Conservation (phyloP, 2,888 invertebrate genomes). For the Volucella bombylans region DNA sequence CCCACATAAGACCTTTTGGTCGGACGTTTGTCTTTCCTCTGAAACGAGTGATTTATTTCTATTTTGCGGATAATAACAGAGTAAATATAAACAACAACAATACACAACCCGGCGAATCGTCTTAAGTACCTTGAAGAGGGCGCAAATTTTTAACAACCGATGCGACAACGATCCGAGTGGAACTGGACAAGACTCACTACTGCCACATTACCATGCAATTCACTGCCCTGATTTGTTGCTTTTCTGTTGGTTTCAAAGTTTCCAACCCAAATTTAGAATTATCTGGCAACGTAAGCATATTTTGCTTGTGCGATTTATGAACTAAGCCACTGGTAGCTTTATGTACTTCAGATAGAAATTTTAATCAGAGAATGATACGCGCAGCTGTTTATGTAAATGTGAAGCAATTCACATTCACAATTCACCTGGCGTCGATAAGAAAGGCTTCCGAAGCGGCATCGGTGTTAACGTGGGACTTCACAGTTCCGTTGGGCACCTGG, state of each 20-base stretch:
- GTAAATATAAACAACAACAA: slow-evolving; percentile 60
- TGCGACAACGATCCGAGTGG: slow-evolving; percentile 42
- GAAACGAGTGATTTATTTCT: not conserved
- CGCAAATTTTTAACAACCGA: slow-evolving; percentile 49
- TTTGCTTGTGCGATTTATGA: slow-evolving; percentile 17
- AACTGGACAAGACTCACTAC: slow-evolving; percentile 47
- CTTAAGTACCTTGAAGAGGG: slow-evolving; percentile 24
- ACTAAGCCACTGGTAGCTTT: slow-evolving; percentile 14
- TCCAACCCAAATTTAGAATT: slow-evolving; percentile 45
- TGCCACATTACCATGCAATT: not conserved
- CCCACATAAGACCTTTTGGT: not conserved
- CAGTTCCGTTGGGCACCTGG: slow-evolving; percentile 27
- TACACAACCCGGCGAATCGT: slow-evolving; percentile 20
- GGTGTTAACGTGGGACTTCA: slow-evolving; percentile 43
- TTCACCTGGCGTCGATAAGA: slow-evolving; percentile 41
- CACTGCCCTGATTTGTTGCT: not conserved
- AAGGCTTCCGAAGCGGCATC: not conserved
- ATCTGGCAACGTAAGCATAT: slow-evolving; percentile 74
- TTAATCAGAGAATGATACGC: slow-evolving; percentile 45
- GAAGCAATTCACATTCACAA: slow-evolving; percentile 13
- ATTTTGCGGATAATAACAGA: not conserved
- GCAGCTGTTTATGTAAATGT: slow-evolving; percentile 24
- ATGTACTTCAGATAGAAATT: not conserved
- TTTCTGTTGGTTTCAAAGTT: slow-evolving; percentile 20
- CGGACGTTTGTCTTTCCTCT: not conserved